Evolutionary conservation across 2,113 vertebrate genomes (phyloP).

Genomic region (Rhynchomys soricoides): DNA sequence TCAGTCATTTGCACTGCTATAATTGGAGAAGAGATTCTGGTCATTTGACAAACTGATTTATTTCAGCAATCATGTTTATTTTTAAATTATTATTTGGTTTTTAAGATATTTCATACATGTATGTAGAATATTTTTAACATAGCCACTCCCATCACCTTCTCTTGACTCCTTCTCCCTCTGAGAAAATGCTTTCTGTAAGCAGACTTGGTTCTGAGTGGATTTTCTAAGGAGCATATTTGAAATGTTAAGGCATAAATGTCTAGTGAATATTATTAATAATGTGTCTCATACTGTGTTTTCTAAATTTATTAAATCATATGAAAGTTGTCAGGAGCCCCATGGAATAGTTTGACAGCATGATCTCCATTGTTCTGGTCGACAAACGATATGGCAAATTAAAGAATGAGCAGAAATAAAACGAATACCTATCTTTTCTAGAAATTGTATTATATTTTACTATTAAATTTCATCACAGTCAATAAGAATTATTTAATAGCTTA

Average conservation of each 20-base stretch:
- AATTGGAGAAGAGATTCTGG: conserved; percentile 4
- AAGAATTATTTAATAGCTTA: not conserved
- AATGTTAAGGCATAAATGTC: not conserved
- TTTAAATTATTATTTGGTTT: not conserved
- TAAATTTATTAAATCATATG: not conserved
- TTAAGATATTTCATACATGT: not conserved
- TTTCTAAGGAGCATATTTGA: not conserved
- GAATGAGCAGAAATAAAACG: not conserved
- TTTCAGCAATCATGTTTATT: not conserved
- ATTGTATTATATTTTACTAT: not conserved
- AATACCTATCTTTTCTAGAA: not conserved
- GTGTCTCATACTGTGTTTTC: not conserved
- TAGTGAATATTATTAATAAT: not conserved
- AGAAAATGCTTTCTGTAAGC: not conserved
- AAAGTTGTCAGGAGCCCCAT: not conserved
- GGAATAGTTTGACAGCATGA: not conserved
- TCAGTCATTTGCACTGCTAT: not conserved
- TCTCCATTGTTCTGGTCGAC: not conserved
- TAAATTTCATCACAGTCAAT: not conserved
- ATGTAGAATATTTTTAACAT: not conserved
- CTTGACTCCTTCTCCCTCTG: not conserved
- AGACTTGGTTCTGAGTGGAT: not conserved
- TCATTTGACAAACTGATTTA: not conserved
- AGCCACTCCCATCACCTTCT: not conserved
- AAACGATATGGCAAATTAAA: not conserved